Evolutionary conservation across 2,888 invertebrate species (phyloP).

Genomic region (Mimas tiliae): DNA sequence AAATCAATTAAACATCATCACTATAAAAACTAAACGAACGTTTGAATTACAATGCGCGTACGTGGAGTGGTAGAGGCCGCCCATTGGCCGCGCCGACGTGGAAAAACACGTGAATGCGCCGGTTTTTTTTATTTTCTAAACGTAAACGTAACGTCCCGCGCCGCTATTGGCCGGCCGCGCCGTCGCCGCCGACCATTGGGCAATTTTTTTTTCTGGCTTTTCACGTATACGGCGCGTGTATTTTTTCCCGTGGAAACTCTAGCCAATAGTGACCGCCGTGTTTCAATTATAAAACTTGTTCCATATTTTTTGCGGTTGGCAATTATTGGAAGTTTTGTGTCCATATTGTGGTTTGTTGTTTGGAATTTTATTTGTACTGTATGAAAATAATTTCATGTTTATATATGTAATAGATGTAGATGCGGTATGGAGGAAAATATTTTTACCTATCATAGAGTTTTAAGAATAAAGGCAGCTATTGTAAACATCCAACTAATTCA

Average conservation of each 20-base stretch:
- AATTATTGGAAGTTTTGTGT: conserved; percentile 34
- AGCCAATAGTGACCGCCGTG: conserved; percentile 73
- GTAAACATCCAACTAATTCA: neutral
- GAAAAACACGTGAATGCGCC: conserved; percentile 74
- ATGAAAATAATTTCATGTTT: neutral
- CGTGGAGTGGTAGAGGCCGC: conserved; percentile 51
- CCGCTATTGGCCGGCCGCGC: conserved; percentile 64
- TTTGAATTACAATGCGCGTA: conserved; percentile 71
- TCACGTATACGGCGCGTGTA: conserved; percentile 73
- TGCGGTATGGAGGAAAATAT: neutral
- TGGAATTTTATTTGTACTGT: conserved; percentile 28
- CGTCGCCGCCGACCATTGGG: conserved; percentile 68
- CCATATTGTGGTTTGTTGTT: conserved; percentile 27
- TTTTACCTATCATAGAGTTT: neutral
- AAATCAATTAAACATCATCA: conserved; percentile 19
- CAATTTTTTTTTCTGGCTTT: conserved; percentile 78
- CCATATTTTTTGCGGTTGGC: conserved; percentile 51
- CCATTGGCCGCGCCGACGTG: conserved; percentile 74
- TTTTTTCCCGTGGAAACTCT: conserved; percentile 76
- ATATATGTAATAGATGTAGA: conserved; percentile 7
- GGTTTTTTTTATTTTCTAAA: conserved; percentile 72
- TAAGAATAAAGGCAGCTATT: neutral
- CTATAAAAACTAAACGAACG: conserved; percentile 51
- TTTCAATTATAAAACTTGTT: conserved; percentile 78
- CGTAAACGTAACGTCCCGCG: conserved; percentile 73